Base-by-base conservation (phyloP, 2,113 vertebrate species). In the Trinectes maculatus region DNA sequence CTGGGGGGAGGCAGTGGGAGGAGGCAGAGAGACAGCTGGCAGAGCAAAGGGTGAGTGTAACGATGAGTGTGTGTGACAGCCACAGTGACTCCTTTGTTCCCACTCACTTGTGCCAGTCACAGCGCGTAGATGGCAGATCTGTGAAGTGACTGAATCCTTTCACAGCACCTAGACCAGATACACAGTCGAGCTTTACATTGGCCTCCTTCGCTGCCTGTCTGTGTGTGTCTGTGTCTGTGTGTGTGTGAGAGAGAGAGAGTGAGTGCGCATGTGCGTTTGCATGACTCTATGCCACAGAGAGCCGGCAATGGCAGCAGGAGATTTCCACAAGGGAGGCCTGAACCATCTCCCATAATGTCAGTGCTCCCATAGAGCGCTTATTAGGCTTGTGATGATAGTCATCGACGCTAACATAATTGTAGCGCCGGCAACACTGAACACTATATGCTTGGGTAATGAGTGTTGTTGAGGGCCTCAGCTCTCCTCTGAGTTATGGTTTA, bases 71-170 rank as follows among this genome's bases (percentile, higher is more conserved):
- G 84, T 83, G 72, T 74, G 82, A 85, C 60, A 59, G 81, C 76
- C 90, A 92, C 90, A 93, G 84, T 90, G 86, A 81, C 86, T 85
- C 85, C 86, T 90, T 93, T 93, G 92, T 93, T 90, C 74, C 84
- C 71, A 51, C 74, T 82, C 71, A 70, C 75, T 82, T 73, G 89
- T 87, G 87, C 85, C 90, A 90, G 89, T 89, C 90, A 79, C 87
- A 74, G 67, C 75, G 46, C 80, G 78, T 85, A 29, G 83, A 87
- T 67, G 74, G 77, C 64, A 16, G 80, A 79, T 88, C 84, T 66
- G 74, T 86, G 77, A 84, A 81, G 78, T 86, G 83, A 89, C 83
- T 86, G 71, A 76, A 76, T 70, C 83, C 71, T 84, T 86, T 83
- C 80, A 82, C 75, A 24, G 56, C 81, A 70, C 80, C 71, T 68